phyloP scores from a whole-genome alignment of 2,113 vertebrate genomes.

The Delphinus delphis region DNA sequence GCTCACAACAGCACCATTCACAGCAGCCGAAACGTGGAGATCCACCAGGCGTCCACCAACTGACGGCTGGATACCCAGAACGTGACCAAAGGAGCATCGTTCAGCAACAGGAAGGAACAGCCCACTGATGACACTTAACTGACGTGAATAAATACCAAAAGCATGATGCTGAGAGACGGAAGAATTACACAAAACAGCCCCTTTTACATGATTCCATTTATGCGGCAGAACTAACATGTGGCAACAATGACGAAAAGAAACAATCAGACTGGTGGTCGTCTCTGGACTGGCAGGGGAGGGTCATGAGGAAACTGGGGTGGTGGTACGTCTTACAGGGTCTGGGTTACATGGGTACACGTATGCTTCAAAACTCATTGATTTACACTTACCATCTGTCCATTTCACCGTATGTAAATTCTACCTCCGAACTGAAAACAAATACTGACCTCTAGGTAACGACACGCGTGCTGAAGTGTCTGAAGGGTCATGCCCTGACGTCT shows the following conservation, averaged over 20 bases:
- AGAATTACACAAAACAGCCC: fast-evolving
- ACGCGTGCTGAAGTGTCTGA: no score
- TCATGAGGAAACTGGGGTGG: no score
- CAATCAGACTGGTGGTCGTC: neutral
- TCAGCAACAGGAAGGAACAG: fast-evolving
- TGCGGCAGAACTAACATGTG: fast-evolving
- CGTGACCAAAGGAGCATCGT: fast-evolving
- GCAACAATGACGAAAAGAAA: neutral
- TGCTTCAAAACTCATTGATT: fast-evolving
- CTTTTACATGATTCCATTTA: fast-evolving
- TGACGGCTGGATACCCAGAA: neutral
- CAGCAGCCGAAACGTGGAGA: neutral
- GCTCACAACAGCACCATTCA: fast-evolving
- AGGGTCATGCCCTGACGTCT: no score
- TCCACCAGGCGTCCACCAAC: fast-evolving
- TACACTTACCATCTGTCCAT: neutral
- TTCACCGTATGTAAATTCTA: neutral
- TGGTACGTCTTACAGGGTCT: no score
- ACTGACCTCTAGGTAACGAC: neutral
- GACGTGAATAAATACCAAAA: fast-evolving
- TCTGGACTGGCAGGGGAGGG: no score
- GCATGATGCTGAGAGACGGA: fast-evolving
- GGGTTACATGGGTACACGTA: fast-evolving
- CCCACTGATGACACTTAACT: fast-evolving
- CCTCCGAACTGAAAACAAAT: neutral